phyloP scores from a whole-genome alignment of 2,113 vertebrate species.

The Tyrannus savana region DNA sequence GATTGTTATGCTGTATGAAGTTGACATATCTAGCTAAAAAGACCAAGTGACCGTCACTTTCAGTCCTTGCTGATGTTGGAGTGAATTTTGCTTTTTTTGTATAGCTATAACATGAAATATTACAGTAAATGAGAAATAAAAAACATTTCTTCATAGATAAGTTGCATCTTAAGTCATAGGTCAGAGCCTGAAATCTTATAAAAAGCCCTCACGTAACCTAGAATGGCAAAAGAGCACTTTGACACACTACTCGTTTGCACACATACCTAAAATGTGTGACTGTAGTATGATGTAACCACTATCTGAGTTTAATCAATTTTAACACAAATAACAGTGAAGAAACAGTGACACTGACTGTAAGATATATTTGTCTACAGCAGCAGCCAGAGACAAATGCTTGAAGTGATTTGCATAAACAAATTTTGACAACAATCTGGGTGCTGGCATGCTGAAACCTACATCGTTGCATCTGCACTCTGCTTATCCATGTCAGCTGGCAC shows the following conservation, averaged over 20 bases:
- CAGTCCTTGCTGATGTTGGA: not conserved
- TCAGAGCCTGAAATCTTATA: not conserved
- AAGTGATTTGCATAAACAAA: not conserved
- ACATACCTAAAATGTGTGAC: not conserved
- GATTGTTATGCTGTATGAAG: not conserved
- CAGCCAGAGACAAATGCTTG: not conserved
- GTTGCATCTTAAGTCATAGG: not conserved
- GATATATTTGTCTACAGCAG: not conserved
- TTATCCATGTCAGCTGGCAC: not conserved
- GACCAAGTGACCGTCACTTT: not conserved
- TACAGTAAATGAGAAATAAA: not conserved
- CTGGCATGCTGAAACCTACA: not conserved
- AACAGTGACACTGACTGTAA: not conserved
- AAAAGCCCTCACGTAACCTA: not conserved
- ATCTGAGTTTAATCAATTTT: not conserved
- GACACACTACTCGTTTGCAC: not conserved
- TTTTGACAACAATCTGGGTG: not conserved
- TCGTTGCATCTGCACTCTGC: not conserved
- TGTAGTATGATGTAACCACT: not conserved
- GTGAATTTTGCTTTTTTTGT: not conserved
- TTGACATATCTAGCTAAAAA: not conserved
- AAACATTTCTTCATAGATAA: not conserved
- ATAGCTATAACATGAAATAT: not conserved
- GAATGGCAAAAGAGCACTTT: not conserved
- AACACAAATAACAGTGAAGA: not conserved